A percentile compares a stretch with the other conserved stretches of the same genome.
Conservation (phyloP, 2,113 vertebrate species). For the Lucifuga dentata region DNA sequence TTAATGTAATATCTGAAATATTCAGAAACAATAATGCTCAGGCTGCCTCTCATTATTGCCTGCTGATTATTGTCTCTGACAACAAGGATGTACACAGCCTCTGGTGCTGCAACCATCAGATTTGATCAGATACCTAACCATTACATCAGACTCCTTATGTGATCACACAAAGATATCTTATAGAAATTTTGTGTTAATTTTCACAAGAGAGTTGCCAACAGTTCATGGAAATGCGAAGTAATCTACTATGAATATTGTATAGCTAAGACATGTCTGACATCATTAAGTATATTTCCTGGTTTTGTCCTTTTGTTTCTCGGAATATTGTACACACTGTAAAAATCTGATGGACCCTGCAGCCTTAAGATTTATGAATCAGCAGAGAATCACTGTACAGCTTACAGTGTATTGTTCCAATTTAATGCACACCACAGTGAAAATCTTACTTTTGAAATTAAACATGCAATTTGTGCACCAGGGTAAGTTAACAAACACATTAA, state of each 20-base stretch:
- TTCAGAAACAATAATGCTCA: no score
- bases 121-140: no score
- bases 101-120: no score
- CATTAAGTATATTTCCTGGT: constrained; percentile 52
- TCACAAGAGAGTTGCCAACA: constrained; percentile 1
- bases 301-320: constrained; percentile 58
- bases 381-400: constrained; percentile 26
- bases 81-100: no score
- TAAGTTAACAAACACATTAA: no score
- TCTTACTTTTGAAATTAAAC: no score
- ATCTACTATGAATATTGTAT: constrained; percentile 29
- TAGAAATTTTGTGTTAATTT: constrained; percentile 13
- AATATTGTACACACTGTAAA: constrained; percentile 14
- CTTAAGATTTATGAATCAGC: constrained; percentile 26
- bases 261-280: constrained; percentile 27
- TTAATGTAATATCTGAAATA: no score
- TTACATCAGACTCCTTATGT: constrained; percentile 9
- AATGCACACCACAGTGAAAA: no score
- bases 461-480: no score
- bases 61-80: no score
- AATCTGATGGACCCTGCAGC: constrained; percentile 17
- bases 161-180: constrained; percentile 5
- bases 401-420: constrained; percentile 35
- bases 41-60: no score
- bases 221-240: constrained; percentile 21